phyloP scores from a whole-genome alignment of 2,888 invertebrate genomes.

The Pyrgus malvae region DNA sequence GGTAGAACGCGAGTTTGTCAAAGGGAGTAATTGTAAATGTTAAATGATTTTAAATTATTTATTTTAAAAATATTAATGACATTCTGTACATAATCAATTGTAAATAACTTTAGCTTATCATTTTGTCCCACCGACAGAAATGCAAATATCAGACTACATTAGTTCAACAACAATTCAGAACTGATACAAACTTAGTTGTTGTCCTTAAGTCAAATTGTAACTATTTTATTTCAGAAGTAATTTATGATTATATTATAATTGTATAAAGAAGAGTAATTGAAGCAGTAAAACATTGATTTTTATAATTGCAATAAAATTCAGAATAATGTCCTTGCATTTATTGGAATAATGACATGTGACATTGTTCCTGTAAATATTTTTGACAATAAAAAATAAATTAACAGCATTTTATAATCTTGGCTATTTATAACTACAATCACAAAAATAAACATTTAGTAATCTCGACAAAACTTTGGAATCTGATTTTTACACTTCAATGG shows the following conservation, averaged over 20 bases:
- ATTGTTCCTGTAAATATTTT: constrained; percentile 50
- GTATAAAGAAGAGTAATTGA: constrained; percentile 19
- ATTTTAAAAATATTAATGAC: constrained; percentile 55
- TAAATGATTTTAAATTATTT: constrained; percentile 70
- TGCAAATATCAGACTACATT: constrained; percentile 36
- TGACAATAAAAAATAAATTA: constrained; percentile 41
- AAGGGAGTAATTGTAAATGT: constrained; percentile 52
- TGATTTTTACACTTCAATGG: too few relatives aligned
- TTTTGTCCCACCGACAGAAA: constrained; percentile 68
- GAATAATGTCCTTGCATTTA: constrained; percentile 23
- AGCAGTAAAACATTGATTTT: constrained; percentile 3
- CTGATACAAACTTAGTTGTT: constrained; percentile 25
- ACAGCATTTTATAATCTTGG: constrained; percentile 22
- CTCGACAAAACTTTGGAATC: too few relatives aligned
- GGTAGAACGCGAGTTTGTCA: constrained; percentile 41
- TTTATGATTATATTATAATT: constrained; percentile 18
- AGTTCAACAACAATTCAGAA: constrained; percentile 24
- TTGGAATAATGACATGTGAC: constrained; percentile 35
- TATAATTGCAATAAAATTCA: constrained; percentile 9
- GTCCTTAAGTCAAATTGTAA: constrained; percentile 22
- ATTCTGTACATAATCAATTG: constrained; percentile 47
- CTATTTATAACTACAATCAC: background rate
- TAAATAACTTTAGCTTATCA: constrained; percentile 63
- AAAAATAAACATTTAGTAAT: too few relatives aligned
- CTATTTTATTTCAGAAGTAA: constrained; percentile 18